Conservation (phyloP, 2,113 vertebrate genomes). For the Dicentrarchus labrax region DNA sequence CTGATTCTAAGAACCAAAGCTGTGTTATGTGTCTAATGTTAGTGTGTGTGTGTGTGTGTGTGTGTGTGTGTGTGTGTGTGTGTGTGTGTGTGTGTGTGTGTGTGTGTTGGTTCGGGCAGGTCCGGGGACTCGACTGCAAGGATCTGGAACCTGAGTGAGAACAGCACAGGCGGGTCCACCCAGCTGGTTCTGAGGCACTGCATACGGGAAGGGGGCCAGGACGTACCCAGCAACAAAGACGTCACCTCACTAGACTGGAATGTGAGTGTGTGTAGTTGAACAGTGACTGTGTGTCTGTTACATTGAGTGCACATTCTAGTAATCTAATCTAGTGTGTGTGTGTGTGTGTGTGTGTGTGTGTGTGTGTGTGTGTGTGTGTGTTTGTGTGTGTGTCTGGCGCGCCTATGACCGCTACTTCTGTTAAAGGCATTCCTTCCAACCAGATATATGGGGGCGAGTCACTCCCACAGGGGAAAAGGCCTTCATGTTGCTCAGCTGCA, state of each 20-base stretch:
- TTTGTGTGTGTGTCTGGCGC: constrained; percentile 8
- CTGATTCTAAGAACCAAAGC: constrained; percentile 21
- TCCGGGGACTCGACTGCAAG: constrained; percentile 98
- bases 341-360: background rate
- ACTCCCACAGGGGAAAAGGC: background rate
- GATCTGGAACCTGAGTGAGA: constrained; percentile 99
- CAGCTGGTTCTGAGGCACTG: constrained; percentile 98
- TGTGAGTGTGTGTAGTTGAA: constrained; percentile 81
- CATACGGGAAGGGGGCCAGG: constrained; percentile 98
- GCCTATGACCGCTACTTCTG: constrained; percentile 11
- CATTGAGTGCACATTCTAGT: constrained; percentile 26
- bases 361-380: constrained; percentile 34
- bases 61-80: constrained; percentile 6
- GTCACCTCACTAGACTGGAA: constrained; percentile 99
- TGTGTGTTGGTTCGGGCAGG: constrained; percentile 40
- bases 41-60: background rate
- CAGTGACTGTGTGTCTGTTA: constrained; percentile 4
- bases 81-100: background rate
- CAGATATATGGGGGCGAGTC: constrained; percentile 37
- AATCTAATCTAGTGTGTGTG: constrained; percentile 47
- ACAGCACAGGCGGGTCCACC: constrained; percentile 94
- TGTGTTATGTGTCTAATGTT: constrained; percentile 6
- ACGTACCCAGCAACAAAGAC: constrained; percentile 99
- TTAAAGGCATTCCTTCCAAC: constrained; percentile 48
- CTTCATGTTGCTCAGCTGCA: constrained; percentile 26